Evolutionary conservation across 2,888 invertebrate genomes (phyloP), one percentile per base, ranked within the genome.

Genomic region (Oxytorus armatus): DNA sequence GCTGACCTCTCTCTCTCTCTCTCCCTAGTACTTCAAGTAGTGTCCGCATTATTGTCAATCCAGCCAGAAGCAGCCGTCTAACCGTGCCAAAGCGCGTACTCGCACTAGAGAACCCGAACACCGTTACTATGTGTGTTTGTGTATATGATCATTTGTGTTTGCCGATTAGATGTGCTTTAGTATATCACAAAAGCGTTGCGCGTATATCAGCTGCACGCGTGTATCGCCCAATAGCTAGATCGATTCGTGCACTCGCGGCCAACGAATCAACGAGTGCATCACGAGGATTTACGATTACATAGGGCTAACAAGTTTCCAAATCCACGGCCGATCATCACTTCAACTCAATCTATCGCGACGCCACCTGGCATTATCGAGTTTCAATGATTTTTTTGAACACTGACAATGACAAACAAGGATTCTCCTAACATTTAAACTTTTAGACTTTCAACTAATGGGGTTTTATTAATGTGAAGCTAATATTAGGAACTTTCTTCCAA

Each of bases 21-120:
- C 25, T 39, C 39, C 23, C 21, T 55, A 10, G 59, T 53, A 42
- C 68, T 72, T 79, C 79, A 66, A 79, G 75, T 57, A 57, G 51
- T 11, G 23, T 39, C 47, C 18, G 59, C 49, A 69, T 65, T n/a
- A n/a, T n/a, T 66, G 55, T 79, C 79, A 59, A 49, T 79, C 59
- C 33, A 59, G 49, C 53, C 63, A 63, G 39, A 74, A 69, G 33
- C 65, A 65, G 49, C 14, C 59, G 33, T 59, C 49, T 59, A 44
- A 69, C 69, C 29, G 55, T 29, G 51, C 55, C 44, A 36, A 65
- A 59, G 49, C 70, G 63, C 65, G 63, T 55, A 68, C 42, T 55
- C 63, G 49, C 39, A 3, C 61, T 23, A 53, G 23, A 53, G 23
- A 29, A 25, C 18, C n/a, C 44, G 25, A 51, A 25, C 51, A 11